These are phyloP conservation scores for Carterocephalus palaemon DNA, from an alignment of 2,888 invertebrate genomes.

Conservation along the genomic window DNA sequence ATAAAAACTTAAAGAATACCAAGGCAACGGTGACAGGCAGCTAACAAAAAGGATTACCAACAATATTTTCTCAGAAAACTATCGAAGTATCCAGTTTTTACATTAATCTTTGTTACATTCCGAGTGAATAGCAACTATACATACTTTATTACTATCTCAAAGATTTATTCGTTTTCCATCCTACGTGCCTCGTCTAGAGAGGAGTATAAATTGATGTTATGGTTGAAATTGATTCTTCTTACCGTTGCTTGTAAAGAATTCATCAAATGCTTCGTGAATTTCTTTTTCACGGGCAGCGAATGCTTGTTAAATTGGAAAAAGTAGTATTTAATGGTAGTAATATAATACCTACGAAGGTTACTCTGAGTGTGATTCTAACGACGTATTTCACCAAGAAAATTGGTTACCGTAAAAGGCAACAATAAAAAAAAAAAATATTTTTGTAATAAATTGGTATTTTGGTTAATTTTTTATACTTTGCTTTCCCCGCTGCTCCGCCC, in stretches of 20 bases:
- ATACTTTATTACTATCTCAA: slow-evolving; percentile 31
- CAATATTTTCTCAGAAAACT: slow-evolving; percentile 16
- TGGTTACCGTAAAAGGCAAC: too few relatives aligned
- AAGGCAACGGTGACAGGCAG: slow-evolving; percentile 7
- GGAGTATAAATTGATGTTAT: slow-evolving; percentile 21
- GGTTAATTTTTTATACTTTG: too few relatives aligned
- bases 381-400: too few relatives aligned
- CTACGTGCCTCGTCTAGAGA: slow-evolving; percentile 14
- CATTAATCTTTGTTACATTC: slow-evolving; percentile 32
- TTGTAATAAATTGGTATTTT: too few relatives aligned
- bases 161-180: slow-evolving; percentile 28
- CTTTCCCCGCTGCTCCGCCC: too few relatives aligned
- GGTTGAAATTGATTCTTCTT: slow-evolving; percentile 23
- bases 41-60: slow-evolving; percentile 5
- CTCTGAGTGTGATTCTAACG: too few relatives aligned
- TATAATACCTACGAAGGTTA: too few relatives aligned
- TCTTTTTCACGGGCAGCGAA: slow-evolving; percentile 17
- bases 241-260: slow-evolving; percentile 22
- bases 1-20: neutral
- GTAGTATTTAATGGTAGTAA: too few relatives aligned
- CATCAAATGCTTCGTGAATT: slow-evolving; percentile 20
- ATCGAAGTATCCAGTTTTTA: slow-evolving; percentile 26
- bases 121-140: slow-evolving; percentile 27
- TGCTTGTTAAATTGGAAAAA: slow-evolving; percentile 11
- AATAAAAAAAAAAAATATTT: too few relatives aligned